These are phyloP conservation scores for Myotis pilosus DNA, from an alignment of 2,797 vertebrate species.

Conservation along the genomic window DNA sequence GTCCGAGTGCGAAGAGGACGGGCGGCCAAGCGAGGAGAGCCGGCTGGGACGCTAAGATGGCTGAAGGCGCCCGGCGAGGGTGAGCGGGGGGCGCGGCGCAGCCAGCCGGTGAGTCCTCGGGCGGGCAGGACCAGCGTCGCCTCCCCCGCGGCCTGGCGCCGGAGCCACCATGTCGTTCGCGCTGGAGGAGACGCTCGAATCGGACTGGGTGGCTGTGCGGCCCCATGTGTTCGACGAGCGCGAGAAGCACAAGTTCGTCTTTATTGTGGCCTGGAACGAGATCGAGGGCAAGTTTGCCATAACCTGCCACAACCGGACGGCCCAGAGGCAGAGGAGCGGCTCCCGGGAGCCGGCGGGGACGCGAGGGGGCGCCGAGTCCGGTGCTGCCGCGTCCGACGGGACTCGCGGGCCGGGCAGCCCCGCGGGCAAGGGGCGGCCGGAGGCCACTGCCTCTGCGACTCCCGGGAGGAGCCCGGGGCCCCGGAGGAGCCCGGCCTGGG, in stretches of 20 bases:
- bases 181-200: conserved; percentile 94
- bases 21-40: not conserved
- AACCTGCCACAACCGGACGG: conserved; percentile 96
- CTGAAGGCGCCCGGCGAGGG: conserved; percentile 70
- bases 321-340: conserved; percentile 89
- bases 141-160: not conserved
- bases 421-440: conserved; percentile 14
- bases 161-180: conserved; percentile 88
- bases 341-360: conserved; percentile 80
- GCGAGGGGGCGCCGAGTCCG: conserved; percentile 23
- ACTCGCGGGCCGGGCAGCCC: conserved; percentile 61
- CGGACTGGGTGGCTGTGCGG: conserved; percentile 96
- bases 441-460: conserved; percentile 2
- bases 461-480: conserved; percentile 62
- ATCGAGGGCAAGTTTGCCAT: conserved; percentile 96
- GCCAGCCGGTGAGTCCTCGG: not conserved
- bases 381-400: conserved; percentile 28
- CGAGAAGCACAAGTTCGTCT: conserved; percentile 94
- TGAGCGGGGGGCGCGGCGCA: conserved; percentile 61
- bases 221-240: conserved; percentile 95
- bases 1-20: not conserved
- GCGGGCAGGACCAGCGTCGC: conserved; percentile 34
- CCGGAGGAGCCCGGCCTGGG: conserved; percentile 63
- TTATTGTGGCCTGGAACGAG: conserved; percentile 98
- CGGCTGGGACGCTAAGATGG: conserved; percentile 79